Conservation (phyloP, 2,797 vertebrate species). For the Argentina silus region DNA sequence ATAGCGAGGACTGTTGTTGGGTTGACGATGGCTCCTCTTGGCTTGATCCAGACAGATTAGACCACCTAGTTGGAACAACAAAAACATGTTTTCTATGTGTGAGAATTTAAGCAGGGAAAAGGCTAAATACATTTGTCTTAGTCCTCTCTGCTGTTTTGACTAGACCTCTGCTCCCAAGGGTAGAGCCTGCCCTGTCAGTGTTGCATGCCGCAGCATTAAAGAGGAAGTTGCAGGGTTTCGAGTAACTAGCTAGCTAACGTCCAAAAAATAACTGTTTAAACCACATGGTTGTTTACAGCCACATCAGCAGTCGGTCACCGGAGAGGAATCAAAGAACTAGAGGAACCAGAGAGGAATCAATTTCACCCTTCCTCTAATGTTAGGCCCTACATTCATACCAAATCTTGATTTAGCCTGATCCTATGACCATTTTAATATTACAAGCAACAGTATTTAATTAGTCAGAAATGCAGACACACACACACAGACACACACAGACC, state of each 20-base stretch:
- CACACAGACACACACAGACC: not conserved
- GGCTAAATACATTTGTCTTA: not conserved
- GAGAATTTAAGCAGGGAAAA: not conserved
- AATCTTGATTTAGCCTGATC: too few species aligned
- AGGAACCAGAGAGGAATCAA: not conserved
- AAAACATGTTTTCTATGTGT: too few species aligned
- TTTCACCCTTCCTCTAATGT: not conserved
- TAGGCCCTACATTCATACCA: too few species aligned
- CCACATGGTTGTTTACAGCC: not conserved
- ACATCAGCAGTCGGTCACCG: not conserved
- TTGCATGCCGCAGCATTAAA: not conserved
- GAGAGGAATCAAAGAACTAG: not conserved
- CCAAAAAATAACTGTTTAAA: not conserved
- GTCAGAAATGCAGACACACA: too few species aligned
- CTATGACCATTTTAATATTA: too few species aligned
- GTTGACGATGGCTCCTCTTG: too few species aligned
- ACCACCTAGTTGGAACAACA: too few species aligned
- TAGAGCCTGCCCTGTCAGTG: not conserved
- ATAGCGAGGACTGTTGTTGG: too few species aligned
- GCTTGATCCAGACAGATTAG: too few species aligned
- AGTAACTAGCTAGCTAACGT: not conserved
- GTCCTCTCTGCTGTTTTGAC: not conserved
- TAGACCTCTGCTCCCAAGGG: not conserved
- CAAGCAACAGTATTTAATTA: too few species aligned
- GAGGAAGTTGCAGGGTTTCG: not conserved